These are phyloP conservation scores for Aplysia californica DNA, from an alignment of 1,140 invertebrate species.

Conservation along the genomic window DNA sequence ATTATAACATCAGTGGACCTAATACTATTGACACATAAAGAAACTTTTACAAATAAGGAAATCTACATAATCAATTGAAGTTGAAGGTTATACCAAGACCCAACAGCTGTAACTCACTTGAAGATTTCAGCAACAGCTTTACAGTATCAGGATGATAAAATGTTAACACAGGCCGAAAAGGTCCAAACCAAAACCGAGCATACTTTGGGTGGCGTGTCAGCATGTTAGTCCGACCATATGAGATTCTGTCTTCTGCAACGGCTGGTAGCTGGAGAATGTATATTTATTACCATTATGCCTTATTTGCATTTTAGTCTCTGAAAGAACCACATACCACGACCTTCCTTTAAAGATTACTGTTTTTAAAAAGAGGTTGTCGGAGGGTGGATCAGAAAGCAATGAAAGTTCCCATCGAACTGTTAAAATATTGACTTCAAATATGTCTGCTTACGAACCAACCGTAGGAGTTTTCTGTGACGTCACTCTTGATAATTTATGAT, in stretches of 20 bases:
- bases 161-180: slow-evolving; percentile 25
- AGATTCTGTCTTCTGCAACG: slow-evolving; percentile 10
- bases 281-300: background rate
- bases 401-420: background rate
- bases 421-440: background rate
- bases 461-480: too few species aligned
- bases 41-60: background rate
- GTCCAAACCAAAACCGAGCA: slow-evolving; percentile 39
- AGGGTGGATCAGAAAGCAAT: too few species aligned
- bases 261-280: background rate
- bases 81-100: background rate
- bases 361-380: background rate
- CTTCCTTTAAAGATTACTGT: background rate
- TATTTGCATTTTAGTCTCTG: background rate
- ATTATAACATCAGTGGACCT: background rate
- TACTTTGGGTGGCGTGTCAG: slow-evolving; percentile 28
- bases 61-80: background rate
- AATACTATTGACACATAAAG: background rate
- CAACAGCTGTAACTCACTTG: slow-evolving; percentile 30
- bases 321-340: background rate
- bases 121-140: slow-evolving; percentile 44
- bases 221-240: slow-evolving; percentile 26
- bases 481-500: too few species aligned
- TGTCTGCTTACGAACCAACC: background rate
- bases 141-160: slow-evolving; percentile 45